Percentiles rank a stretch among this genome's conserved stretches.
These are phyloP conservation scores for Amia ocellicauda DNA, from an alignment of 2,113 vertebrate genomes.

Conservation along the genomic window DNA sequence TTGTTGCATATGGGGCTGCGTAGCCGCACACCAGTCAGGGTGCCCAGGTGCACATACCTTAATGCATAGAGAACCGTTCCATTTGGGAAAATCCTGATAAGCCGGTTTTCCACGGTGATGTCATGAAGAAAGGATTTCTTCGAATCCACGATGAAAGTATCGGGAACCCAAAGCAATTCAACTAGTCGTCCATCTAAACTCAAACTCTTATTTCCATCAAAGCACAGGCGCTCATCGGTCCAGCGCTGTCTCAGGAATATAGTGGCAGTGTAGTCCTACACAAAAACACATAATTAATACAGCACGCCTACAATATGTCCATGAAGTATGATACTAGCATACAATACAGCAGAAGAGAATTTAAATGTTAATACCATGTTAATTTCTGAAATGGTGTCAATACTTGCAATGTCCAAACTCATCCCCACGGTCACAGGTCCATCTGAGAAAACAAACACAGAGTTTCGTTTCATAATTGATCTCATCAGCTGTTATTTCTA, in stretches of 20 bases:
- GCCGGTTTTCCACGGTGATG: slow-evolving; percentile 85
- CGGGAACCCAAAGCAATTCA: slow-evolving; percentile 86
- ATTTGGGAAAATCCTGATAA: slow-evolving; percentile 88
- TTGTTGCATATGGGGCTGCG: too few species aligned
- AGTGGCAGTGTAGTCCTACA: slow-evolving; percentile 82
- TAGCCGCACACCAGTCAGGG: too few species aligned
- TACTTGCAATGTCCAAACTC: slow-evolving; percentile 90
- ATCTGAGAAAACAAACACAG: slow-evolving; percentile 57
- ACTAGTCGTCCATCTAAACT: slow-evolving; percentile 84
- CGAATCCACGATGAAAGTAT: slow-evolving; percentile 89
- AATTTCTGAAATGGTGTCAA: slow-evolving; percentile 90
- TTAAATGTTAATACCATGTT: slow-evolving; percentile 71
- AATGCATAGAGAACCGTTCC: slow-evolving; percentile 85
- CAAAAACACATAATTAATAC: neutral
- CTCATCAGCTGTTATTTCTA: too few species aligned
- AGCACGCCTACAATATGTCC: neutral
- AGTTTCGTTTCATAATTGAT: too few species aligned
- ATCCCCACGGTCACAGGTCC: slow-evolving; percentile 85
- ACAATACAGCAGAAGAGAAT: neutral
- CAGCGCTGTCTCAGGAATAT: slow-evolving; percentile 86
- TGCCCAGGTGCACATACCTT: too few species aligned
- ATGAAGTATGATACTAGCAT: neutral
- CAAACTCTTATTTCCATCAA: slow-evolving; percentile 84
- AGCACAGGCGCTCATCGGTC: slow-evolving; percentile 84
- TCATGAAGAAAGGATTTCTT: slow-evolving; percentile 89